Evolutionary conservation across 1,140 invertebrate genomes (phyloP), one percentile per base, ranked within the genome.

Genomic region (Rhyacophila brunnea): DNA sequence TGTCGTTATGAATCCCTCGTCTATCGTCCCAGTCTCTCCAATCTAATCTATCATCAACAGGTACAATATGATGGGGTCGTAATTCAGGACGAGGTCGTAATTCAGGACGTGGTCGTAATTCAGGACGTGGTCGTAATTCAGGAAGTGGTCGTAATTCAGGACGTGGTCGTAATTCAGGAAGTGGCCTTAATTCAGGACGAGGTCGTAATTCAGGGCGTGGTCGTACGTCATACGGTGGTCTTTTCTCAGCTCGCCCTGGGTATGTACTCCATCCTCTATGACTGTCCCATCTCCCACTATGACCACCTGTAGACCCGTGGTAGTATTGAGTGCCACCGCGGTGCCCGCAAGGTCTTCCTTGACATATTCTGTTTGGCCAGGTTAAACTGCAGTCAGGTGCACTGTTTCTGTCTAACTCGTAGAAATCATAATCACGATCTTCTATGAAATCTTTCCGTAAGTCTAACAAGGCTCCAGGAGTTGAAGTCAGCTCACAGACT

Each of bases 361-460:
- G 18, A 28, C 34, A 34, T 58, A 40, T 28, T 14, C 43, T 77
- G 56, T 75, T 67, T 4, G 77, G 75, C 65, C 77, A 75, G 36
- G 28, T 49, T 9, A 65, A 11, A 44, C 62, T 65, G 32, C 62
- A 65, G 47, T 65, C 62, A 5, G 62, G 58, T 40, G 78, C 63
- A 61, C 76, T 78, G 51, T 85, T 87, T 44, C 84, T 71, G 70
- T 91, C 87, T 14, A 83, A 74, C 61, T 90, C 86, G 66, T 89
- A 91, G 66, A 88, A 91, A 70, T 91, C 89, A 61, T 86, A 91
- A 32, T 87, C 83, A 11, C 83, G 80, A 71, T 91, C 88, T 11
- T 81, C 74, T 7, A 81, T 74, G 36, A 88, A 83, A 68, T 88
- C 86, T 18, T 79, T 67, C 20, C 78, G 73, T 1, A 84, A 59